These are phyloP conservation scores for Brachionus koreanus DNA, from an alignment of 1,140 invertebrate species.

Conservation along the genomic window DNA sequence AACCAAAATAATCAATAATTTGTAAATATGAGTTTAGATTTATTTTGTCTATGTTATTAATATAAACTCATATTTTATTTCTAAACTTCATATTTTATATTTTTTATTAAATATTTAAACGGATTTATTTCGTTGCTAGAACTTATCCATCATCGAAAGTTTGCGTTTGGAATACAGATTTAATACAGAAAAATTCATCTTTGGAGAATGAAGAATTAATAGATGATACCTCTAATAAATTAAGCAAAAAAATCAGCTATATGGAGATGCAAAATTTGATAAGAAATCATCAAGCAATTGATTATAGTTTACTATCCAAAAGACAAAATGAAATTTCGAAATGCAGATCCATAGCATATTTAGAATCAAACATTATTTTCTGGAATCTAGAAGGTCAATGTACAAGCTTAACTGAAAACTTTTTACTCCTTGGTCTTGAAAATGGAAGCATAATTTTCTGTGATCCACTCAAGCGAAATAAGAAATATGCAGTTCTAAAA, in stretches of 20 bases:
- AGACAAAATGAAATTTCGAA: conserved; percentile 47
- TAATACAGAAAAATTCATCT: conserved; percentile 49
- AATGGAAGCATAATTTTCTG: conserved; percentile 2
- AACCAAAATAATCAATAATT: background rate
- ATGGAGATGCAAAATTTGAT: background rate
- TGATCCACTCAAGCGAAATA: background rate
- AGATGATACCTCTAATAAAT: background rate
- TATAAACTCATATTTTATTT: no score
- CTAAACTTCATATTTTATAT: no score
- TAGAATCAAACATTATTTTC: conserved; percentile 52
- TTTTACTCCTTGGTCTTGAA: conserved; percentile 55
- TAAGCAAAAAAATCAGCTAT: background rate
- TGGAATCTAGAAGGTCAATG: conserved; percentile 53
- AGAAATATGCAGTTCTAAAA: conserved; percentile 28
- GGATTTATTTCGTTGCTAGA: conserved; percentile 46
- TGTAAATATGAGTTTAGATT: no score
- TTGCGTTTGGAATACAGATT: conserved; percentile 52
- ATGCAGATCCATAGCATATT: conserved; percentile 51
- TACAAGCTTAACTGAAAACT: conserved; percentile 51
- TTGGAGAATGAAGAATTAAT: conserved; percentile 50
- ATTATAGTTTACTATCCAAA: conserved; percentile 36
- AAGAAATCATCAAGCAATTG: background rate
- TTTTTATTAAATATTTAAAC: no score
- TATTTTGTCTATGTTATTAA: no score
- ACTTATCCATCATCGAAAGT: conserved; percentile 55